Evolutionary conservation across 2,888 invertebrate genomes (phyloP).

Genomic region (Sussaba pulchella): DNA sequence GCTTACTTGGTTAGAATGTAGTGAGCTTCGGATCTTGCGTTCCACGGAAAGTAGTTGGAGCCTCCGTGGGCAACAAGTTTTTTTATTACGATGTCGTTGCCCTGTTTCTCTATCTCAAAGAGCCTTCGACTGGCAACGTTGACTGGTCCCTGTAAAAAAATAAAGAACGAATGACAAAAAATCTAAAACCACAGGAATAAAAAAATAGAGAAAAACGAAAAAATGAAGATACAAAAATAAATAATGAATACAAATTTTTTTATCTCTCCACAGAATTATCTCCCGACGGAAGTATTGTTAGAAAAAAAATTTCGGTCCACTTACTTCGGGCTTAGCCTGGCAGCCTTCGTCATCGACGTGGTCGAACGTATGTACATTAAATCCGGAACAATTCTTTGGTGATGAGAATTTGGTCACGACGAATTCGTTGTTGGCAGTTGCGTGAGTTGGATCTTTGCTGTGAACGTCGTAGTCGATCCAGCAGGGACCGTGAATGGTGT

Average conservation of each 20-base stretch:
- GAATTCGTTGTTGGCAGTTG: slow-evolving; percentile 67
- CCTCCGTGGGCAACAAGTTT: slow-evolving; percentile 74
- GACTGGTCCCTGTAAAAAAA: slow-evolving; percentile 66
- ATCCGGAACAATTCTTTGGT: slow-evolving; percentile 75
- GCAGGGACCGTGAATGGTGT: slow-evolving; percentile 82
- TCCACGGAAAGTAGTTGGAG: slow-evolving; percentile 79
- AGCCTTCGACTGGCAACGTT: slow-evolving; percentile 72
- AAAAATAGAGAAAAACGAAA: too few species aligned
- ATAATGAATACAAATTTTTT: too few species aligned
- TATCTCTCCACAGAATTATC: too few species aligned
- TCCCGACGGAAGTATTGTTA: too few species aligned
- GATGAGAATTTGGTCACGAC: slow-evolving; percentile 80
- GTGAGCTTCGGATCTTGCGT: slow-evolving; percentile 79
- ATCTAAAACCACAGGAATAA: too few species aligned
- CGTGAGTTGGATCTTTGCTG: slow-evolving; percentile 59
- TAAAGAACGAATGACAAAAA: slow-evolving; percentile 16
- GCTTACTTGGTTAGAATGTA: slow-evolving; percentile 82
- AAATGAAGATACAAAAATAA: too few species aligned
- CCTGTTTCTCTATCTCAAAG: slow-evolving; percentile 70
- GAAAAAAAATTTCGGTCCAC: slow-evolving; percentile 25
- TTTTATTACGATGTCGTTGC: slow-evolving; percentile 71
- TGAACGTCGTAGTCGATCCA: slow-evolving; percentile 79
- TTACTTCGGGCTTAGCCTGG: slow-evolving; percentile 69
- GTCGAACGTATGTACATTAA: slow-evolving; percentile 74
- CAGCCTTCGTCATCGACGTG: slow-evolving; percentile 73